A percentile compares a stretch with the other conserved stretches of the same genome.
phyloP scores from a whole-genome alignment of 2,797 vertebrate species.

The Rhynchonycteris naso region DNA sequence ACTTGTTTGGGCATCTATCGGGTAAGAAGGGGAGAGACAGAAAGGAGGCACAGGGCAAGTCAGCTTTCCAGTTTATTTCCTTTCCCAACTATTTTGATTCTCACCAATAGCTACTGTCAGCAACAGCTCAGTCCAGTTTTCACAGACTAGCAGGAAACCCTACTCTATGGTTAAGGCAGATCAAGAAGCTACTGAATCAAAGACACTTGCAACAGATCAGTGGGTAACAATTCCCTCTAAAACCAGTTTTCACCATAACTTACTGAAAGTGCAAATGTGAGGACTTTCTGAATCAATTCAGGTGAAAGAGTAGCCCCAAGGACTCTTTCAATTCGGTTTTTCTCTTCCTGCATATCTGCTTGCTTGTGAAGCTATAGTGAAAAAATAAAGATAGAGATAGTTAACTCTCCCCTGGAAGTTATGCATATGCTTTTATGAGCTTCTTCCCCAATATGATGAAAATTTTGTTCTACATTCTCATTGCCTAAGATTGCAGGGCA shows the following conservation, averaged over 20 bases:
- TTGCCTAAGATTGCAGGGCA: not conserved
- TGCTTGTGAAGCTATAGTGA: conserved; percentile 95
- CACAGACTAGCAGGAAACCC: not conserved
- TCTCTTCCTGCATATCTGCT: conserved; percentile 99
- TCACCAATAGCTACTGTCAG: not conserved
- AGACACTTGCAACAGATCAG: not conserved
- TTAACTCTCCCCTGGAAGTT: conserved; percentile 14
- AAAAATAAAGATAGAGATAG: not conserved
- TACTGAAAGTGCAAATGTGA: conserved; percentile 97
- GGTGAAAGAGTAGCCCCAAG: conserved; percentile 95
- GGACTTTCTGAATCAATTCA: conserved; percentile 98
- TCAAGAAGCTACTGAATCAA: not conserved
- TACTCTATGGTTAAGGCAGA: not conserved
- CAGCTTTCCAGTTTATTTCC: not conserved
- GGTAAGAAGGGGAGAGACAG: not conserved
- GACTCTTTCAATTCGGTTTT: conserved; percentile 96
- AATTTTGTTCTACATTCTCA: conserved; percentile 15
- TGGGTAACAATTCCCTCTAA: not conserved
- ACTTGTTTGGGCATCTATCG: not conserved
- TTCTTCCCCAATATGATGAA: conserved; percentile 21
- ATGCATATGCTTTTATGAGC: not conserved
- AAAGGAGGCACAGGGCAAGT: not conserved
- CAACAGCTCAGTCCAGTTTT: not conserved
- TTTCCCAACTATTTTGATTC: not conserved
- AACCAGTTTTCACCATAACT: conserved; percentile 71